Evolutionary conservation across 2,797 vertebrate species (phyloP), one percentile per base, ranked within the genome.

Genomic region (Siniperca undulata): DNA sequence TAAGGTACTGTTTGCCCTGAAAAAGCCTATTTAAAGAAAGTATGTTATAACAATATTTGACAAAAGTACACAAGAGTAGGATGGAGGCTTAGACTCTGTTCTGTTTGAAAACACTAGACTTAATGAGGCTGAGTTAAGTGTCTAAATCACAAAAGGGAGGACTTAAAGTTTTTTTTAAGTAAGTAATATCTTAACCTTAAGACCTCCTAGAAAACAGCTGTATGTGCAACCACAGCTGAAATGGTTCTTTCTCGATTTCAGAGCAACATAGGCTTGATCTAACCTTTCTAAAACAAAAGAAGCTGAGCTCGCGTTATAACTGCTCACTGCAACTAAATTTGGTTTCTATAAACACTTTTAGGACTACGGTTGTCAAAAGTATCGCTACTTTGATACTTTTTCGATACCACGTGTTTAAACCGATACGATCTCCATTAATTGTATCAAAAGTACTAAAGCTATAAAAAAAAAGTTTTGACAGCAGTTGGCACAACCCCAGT

Each of bases 221-320:
- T 84, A 90, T 83, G 88, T 62, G 53, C 86, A 84, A 74, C 87
- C 91, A 91, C 86, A 90, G 95, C 93, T 92, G 91, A 93, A 95
- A 70, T 7, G 4, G 27, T 17, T 20, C 42, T 46, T 61, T 59
- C 59, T 20, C 24, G 40, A 62, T 64, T 14, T 65, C 14, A 48
- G 17, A 76, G 5, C 40, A 36, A 46, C 50, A 42, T 3, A 2
- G 9, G 36, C 55, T 68, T 17, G 36, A 40, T 36, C 34, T 17
- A 59, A 71, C n/a, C 53, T 55, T 61, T 77, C 22, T 44, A 48
- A 74, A 67, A 74, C 14, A 61, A 60, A 60, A 66, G 22, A 53
- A 78, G 46, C 14, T 34, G 20, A 55, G 53, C 60, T 68, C 65
- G 44, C 0, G 13, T 60, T 42, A 44, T 16, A 24, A 27, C 34